Percentiles rank a stretch among this genome's conserved stretches.
Evolutionary conservation across 2,797 vertebrate species (phyloP).

Genomic region (Champsocephalus esox): DNA sequence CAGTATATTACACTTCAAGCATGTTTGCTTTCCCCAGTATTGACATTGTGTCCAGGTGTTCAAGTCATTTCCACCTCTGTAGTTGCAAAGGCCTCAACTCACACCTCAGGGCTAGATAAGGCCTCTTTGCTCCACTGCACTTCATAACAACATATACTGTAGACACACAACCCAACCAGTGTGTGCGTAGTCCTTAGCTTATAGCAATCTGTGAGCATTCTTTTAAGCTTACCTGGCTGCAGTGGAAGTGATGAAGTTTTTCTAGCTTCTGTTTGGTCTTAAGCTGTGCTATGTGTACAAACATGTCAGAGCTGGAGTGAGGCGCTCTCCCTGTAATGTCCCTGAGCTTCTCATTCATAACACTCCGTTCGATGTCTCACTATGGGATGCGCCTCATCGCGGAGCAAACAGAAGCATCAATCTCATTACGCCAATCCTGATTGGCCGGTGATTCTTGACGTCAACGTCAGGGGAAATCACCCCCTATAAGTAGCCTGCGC

Average conservation of each 20-base stretch:
- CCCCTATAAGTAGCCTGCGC: too few species aligned
- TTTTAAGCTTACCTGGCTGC: slow-evolving; percentile 60
- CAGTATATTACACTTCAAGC: slow-evolving; percentile 38
- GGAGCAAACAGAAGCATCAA: too few species aligned
- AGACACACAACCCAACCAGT: slow-evolving; percentile 34
- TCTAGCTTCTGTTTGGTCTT: slow-evolving; percentile 44
- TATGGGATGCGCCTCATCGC: too few species aligned
- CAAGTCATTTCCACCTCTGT: slow-evolving; percentile 66
- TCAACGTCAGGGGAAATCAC: too few species aligned
- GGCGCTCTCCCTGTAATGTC: not conserved
- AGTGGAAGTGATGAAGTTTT: slow-evolving; percentile 53
- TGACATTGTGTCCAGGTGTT: slow-evolving; percentile 73
- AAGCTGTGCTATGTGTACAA: slow-evolving; percentile 46
- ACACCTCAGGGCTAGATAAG: slow-evolving; percentile 70
- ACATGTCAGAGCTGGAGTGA: slow-evolving; percentile 19
- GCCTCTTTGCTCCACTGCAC: slow-evolving; percentile 74
- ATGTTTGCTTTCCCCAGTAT: slow-evolving; percentile 64
- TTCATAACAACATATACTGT: slow-evolving; percentile 70
- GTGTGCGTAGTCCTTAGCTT: slow-evolving; percentile 42
- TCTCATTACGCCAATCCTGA: too few species aligned
- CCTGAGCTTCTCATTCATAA: not conserved
- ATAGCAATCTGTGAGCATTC: slow-evolving; percentile 57
- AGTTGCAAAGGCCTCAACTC: slow-evolving; percentile 64
- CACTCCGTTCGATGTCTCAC: too few species aligned
- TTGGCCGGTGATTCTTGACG: too few species aligned